Evolutionary conservation across 2,113 vertebrate species (phyloP), one percentile per base, ranked within the genome.

Genomic region (Megalops atlanticus): DNA sequence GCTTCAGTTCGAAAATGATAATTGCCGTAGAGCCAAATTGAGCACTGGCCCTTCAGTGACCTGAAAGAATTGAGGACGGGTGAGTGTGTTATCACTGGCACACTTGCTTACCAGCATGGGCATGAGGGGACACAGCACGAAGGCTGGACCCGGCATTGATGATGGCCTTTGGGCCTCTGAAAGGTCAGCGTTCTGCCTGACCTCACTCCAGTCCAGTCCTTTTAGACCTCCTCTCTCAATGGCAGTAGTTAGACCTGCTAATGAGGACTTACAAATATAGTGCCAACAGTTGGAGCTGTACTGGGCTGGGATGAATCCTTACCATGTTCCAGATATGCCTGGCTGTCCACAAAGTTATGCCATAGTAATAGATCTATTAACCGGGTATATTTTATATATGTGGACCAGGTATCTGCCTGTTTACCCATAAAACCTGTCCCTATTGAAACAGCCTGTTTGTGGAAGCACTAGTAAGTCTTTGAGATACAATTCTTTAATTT

Each of bases 1-100:
- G 41, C 58, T 45, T 58, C 74, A 78, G 39, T 84, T 36, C 31
- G 38, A 21, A 75, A 84, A 82, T 69, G 43, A 45, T 82, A 84
- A 81, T 86, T 72, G 71, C 14, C 36, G 38, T 52, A 31, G 52
- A 80, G 49, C 74, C 58, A 79, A 74, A 45, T 74, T 24, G 43
- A 81, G 47, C 6, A 5, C 58, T 43, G 77, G 70, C 58, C 54
- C 76, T 15, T 64, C 81, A 39, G 43, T 80, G 80, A 86, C 82
- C 79, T 78, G 52, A 1, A 36, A 76, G 71, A 73, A 71, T 41
- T 38, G 7, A 43, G 58, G 77, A 64, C 58, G 68, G 31, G 76
- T 64, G 54, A 64, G 43, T 49, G 72, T 43, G 73, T 36, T 35
- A 41, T 40, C 54, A 16, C 14, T 38, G 39, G 39, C 40, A 24